Evolutionary conservation across 1,140 invertebrate species (phyloP).

Genomic region (Maniola jurtina): DNA sequence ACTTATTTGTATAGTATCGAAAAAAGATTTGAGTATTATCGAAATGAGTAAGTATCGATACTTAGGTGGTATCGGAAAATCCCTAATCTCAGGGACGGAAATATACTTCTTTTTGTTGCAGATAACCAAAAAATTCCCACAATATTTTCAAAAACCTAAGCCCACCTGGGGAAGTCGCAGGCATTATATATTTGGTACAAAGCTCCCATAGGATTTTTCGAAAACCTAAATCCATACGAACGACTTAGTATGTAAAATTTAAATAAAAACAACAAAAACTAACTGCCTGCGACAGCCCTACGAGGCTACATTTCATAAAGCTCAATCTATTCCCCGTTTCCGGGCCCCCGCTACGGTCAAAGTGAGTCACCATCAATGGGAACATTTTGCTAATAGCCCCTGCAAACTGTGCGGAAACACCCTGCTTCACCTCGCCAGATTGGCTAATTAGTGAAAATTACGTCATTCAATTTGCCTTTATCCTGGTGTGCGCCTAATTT

Average conservation of each 20-base stretch:
- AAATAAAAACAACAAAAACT: neutral
- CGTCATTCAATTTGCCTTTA: conserved; percentile 7
- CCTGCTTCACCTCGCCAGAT: conserved; percentile 1
- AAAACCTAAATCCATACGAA: no score
- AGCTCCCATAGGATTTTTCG: no score
- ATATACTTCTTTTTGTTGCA: no score
- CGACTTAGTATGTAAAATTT: no score
- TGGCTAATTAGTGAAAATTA: conserved; percentile 13
- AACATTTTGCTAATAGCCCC: conserved; percentile 9
- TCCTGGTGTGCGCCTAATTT: conserved; percentile 1
- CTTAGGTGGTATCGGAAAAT: conserved; percentile 18
- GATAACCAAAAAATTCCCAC: no score
- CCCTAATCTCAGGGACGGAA: no score
- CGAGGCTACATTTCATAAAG: conserved; percentile 4
- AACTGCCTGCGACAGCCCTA: neutral
- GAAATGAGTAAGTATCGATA: conserved; percentile 28
- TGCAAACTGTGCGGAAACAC: conserved; percentile 9
- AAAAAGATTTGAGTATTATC: conserved; percentile 21
- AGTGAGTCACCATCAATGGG: conserved; percentile 6
- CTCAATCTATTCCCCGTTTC: conserved; percentile 11
- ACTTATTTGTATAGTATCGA: conserved; percentile 17
- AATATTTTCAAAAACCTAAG: no score
- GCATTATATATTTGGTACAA: no score
- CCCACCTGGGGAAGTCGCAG: no score
- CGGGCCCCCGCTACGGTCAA: conserved; percentile 2